These are phyloP conservation scores for Drosophila formosana DNA, from an alignment of 2,888 invertebrate genomes.

Conservation along the genomic window DNA sequence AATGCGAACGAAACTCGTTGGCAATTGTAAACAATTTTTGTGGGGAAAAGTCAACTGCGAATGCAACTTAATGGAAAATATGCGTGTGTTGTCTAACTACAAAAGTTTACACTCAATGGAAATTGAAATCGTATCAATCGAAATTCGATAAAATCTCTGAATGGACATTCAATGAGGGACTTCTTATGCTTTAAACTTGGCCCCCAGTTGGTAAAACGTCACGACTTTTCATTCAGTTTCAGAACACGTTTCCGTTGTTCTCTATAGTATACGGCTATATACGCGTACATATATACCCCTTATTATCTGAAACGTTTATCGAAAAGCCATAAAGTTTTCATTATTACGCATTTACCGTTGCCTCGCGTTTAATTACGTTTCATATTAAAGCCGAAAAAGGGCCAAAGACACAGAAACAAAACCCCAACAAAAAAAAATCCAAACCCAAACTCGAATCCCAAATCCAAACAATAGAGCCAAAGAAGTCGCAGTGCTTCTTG, in stretches of 20 bases:
- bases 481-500: constrained; percentile 37
- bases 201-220: constrained; percentile 11
- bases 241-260: constrained; percentile 49
- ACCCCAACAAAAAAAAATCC: constrained; percentile 8
- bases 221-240: constrained; percentile 46
- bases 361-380: constrained; percentile 72
- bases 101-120: constrained; percentile 38
- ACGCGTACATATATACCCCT: background rate
- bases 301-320: constrained; percentile 71
- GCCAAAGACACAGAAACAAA: constrained; percentile 51
- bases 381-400: constrained; percentile 65
- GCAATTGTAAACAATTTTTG: constrained; percentile 59
- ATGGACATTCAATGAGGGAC: constrained; percentile 5
- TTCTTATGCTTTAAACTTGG: constrained; percentile 12
- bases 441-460: constrained; percentile 6
- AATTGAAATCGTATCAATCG: constrained; percentile 29
- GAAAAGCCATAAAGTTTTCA: constrained; percentile 79
- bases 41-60: constrained; percentile 52
- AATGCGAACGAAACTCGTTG: constrained; percentile 13
- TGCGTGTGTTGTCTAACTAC: constrained; percentile 28
- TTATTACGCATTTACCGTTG: constrained; percentile 80
- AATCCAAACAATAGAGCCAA: constrained; percentile 39
- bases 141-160: constrained; percentile 29
- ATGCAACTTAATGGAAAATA: constrained; percentile 43
- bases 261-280: constrained; percentile 4